Percentiles rank a stretch among this genome's conserved stretches.
These are phyloP conservation scores for Chanos chanos DNA, from an alignment of 2,797 vertebrate species.

Conservation along the genomic window DNA sequence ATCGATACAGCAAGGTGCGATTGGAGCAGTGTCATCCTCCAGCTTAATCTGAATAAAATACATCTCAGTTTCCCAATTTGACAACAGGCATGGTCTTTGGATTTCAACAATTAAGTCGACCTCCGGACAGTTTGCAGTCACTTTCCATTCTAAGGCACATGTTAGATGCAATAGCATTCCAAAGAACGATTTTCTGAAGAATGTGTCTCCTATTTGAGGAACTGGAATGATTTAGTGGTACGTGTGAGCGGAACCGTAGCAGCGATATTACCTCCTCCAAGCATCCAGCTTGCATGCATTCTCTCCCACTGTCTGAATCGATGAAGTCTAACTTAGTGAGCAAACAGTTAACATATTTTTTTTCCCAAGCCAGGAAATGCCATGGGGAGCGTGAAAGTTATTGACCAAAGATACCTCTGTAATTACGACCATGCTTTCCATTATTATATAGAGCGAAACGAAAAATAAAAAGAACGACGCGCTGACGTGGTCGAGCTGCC, in stretches of 20 bases:
- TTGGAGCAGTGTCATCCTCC: neutral
- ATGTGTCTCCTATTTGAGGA: too few species aligned
- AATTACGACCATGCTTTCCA: too few species aligned
- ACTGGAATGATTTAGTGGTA: slow-evolving; percentile 30
- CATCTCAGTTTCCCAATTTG: neutral
- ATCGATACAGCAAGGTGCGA: slow-evolving; percentile 2
- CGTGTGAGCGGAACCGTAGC: slow-evolving; percentile 35
- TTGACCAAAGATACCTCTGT: too few species aligned
- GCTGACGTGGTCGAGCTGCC: too few species aligned
- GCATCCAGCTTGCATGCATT: slow-evolving; percentile 10
- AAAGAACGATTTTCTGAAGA: slow-evolving; percentile 46
- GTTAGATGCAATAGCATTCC: slow-evolving; percentile 67
- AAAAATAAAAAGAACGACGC: too few species aligned
- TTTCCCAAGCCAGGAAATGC: too few species aligned
- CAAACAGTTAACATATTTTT: too few species aligned
- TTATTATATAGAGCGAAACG: too few species aligned
- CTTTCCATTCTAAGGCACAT: slow-evolving; percentile 90
- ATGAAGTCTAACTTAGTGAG: too few species aligned
- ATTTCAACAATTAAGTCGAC: slow-evolving; percentile 58
- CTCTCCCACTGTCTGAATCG: too few species aligned
- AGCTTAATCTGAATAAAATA: neutral
- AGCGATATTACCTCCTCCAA: slow-evolving; percentile 29
- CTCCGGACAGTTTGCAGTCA: slow-evolving; percentile 63
- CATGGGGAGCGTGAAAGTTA: too few species aligned
- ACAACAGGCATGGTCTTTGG: slow-evolving; percentile 40